These are phyloP conservation scores for Homarus americanus DNA, from an alignment of 1,140 invertebrate species.

Conservation along the genomic window DNA sequence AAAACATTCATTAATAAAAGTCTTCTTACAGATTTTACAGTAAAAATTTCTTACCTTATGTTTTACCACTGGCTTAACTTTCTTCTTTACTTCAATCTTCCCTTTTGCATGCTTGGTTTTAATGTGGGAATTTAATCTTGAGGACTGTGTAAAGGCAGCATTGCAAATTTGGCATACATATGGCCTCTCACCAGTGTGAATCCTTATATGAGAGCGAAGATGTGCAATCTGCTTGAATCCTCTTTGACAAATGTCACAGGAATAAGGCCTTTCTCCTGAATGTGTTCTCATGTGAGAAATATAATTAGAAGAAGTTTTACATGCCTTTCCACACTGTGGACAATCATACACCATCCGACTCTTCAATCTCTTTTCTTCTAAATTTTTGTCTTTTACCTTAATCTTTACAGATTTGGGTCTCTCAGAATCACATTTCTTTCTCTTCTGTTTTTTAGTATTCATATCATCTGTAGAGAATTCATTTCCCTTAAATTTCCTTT, in stretches of 20 bases:
- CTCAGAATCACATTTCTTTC: background rate
- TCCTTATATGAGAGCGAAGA: constrained; percentile 42
- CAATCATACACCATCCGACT: constrained; percentile 22
- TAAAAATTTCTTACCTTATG: constrained; percentile 53
- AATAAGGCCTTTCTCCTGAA: constrained; percentile 62
- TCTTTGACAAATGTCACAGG: constrained; percentile 32
- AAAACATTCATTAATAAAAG: constrained; percentile 57
- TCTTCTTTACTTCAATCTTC: constrained; percentile 3
- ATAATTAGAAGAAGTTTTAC: constrained; percentile 59
- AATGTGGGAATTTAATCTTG: constrained; percentile 52
- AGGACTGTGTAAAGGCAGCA: constrained; percentile 53
- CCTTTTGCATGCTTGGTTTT: constrained; percentile 26
- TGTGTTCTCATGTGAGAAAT: constrained; percentile 52
- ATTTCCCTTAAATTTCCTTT: background rate
- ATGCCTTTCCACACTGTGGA: constrained; percentile 48
- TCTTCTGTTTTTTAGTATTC: background rate
- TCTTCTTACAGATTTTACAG: constrained; percentile 54
- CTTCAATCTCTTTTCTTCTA: constrained; percentile 26
- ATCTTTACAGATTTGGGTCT: constrained; percentile 9
- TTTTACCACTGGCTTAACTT: constrained; percentile 23
- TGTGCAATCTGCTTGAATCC: constrained; percentile 60
- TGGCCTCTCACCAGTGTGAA: constrained; percentile 58
- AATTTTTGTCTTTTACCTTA: constrained; percentile 16
- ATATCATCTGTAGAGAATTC: background rate
- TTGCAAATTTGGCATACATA: constrained; percentile 45